Evolutionary conservation across 2,888 invertebrate genomes (phyloP).

Genomic region (Oxycera nigricornis): DNA sequence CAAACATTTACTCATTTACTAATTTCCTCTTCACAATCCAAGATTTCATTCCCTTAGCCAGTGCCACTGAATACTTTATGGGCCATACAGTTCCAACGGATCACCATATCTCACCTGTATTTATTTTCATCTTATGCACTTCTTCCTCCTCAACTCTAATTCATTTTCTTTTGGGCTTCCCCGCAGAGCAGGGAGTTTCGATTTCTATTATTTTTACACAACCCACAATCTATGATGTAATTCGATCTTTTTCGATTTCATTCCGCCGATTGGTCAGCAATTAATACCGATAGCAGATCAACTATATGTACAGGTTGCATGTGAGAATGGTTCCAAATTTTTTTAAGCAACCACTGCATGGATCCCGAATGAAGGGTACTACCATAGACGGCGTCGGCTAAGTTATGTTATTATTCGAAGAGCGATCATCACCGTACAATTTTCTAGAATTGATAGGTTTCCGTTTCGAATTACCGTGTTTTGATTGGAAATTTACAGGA

Average conservation of each 20-base stretch:
- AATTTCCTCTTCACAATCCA: background rate
- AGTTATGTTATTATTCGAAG: background rate
- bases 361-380: background rate
- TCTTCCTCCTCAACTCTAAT: background rate
- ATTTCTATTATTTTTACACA: background rate
- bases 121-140: background rate
- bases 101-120: background rate
- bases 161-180: background rate
- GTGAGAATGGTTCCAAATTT: background rate
- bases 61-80: background rate
- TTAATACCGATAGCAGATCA: background rate
- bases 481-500: background rate
- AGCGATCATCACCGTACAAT: background rate
- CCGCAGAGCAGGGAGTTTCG: background rate
- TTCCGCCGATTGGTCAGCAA: slow-evolving; percentile 13
- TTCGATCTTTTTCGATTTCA: background rate
- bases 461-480: slow-evolving; percentile 8
- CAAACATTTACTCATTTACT: background rate
- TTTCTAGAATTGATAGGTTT: slow-evolving; percentile 17
- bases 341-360: background rate
- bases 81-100: background rate
- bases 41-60: background rate
- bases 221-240: background rate
- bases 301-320: background rate
- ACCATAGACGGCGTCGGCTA: background rate